These are phyloP conservation scores for Rhinolophus ferrumequinum DNA, from an alignment of 2,113 vertebrate species.

Conservation along the genomic window DNA sequence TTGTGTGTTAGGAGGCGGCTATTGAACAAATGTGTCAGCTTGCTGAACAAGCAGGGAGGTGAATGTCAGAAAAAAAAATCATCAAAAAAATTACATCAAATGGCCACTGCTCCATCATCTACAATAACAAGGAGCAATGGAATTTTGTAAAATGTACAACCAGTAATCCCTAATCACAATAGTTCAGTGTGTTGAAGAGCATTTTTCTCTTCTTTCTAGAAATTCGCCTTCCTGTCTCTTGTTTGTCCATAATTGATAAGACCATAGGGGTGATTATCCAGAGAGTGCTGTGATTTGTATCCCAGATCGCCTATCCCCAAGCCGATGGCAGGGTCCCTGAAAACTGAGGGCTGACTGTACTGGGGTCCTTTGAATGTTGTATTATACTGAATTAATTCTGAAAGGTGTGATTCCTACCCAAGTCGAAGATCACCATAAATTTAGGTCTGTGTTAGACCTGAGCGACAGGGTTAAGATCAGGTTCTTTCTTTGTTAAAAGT, in stretches of 20 bases:
- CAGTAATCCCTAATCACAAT: neutral
- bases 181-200: neutral
- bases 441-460: neutral
- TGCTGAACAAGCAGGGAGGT: neutral
- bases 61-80: conserved; percentile 45
- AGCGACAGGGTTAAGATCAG: conserved; percentile 24
- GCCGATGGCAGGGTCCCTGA: neutral
- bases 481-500: neutral
- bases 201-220: conserved; percentile 50
- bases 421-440: neutral
- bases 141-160: neutral
- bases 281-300: neutral
- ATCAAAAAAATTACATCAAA: conserved; percentile 6
- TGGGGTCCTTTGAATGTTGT: neutral
- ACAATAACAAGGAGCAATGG: neutral
- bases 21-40: neutral
- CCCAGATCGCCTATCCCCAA: neutral
- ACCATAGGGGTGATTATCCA: conserved; percentile 21
- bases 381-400: conserved; percentile 26
- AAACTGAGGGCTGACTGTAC: neutral
- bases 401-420: conserved; percentile 9
- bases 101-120: neutral
- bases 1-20: neutral
- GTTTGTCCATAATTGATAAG: conserved; percentile 22
- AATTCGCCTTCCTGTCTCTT: conserved; percentile 19